Evolutionary conservation across 2,888 invertebrate species (phyloP), one percentile per base, ranked within the genome.

Genomic region (Acrobasis suavella): DNA sequence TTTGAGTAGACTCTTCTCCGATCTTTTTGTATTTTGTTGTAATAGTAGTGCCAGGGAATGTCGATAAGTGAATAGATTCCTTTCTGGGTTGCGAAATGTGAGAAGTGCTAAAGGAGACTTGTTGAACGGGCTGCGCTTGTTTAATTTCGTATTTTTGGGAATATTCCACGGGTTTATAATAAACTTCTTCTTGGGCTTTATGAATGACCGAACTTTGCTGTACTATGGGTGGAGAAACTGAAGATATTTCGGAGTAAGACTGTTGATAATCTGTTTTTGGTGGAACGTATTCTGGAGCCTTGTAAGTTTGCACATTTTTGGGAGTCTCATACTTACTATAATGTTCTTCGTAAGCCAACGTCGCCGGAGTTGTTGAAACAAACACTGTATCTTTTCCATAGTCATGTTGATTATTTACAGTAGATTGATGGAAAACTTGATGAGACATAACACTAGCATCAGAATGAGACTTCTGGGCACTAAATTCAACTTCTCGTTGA

Each of bases 391-490:
- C 72, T 67, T 89, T 85, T n/a, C 80, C 82, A 49, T 78, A 67
- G 38, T 82, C 69, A 55, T 80, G 76, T 64, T 85, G 73, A 56
- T 67, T 72, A 5, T 83, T 78, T 16, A 71, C 74, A 62, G 76
- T 80, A 10, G 75, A 72, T 64, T 85, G 83, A 65, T 90, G 85
- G 71, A 86, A 87, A 8, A 80, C 78, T 79, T 92, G 91, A 66
- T 89, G 89, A 32, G 92, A 92, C 32, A 92, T 90, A 16, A 81
- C 72, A 68, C 78, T 87, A 15, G 90, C 89, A 63, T 89, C 91
- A 37, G 90, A 91, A 67, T 91, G 90, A 15, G 76, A 63, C 56
- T 76, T 82, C 14, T 76, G 78, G 49, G 75, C 66, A 58, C 76
- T 81, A 6, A 76, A 75, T 69, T 86, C 86, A 50, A 80, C 64